These are phyloP conservation scores for Panorpa germanica DNA, from an alignment of 2,888 invertebrate genomes.

Conservation along the genomic window DNA sequence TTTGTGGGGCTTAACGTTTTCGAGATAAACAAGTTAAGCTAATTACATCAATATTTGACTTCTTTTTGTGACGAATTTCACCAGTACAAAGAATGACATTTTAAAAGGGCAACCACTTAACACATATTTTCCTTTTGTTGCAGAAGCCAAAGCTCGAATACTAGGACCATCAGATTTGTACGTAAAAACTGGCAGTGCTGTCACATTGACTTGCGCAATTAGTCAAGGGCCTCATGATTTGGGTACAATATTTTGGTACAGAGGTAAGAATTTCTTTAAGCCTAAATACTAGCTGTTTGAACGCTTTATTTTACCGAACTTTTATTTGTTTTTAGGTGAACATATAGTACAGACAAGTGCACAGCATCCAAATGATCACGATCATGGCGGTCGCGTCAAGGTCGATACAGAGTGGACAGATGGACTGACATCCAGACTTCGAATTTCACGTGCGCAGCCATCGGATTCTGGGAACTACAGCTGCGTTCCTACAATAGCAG, in stretches of 20 bases:
- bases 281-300: too few relatives aligned
- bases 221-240: slow-evolving; percentile 51
- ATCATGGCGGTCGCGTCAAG: too few relatives aligned
- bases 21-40: too few relatives aligned
- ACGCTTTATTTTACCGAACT: slow-evolving; percentile 1
- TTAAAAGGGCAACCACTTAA: too few relatives aligned
- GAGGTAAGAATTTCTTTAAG: slow-evolving; percentile 23
- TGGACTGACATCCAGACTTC: slow-evolving; percentile 56
- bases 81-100: too few relatives aligned
- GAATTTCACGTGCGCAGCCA: slow-evolving; percentile 51
- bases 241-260: slow-evolving; percentile 52
- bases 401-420: slow-evolving; percentile 56
- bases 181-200: slow-evolving; percentile 53
- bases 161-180: slow-evolving; percentile 45
- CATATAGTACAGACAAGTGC: slow-evolving; percentile 10
- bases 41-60: too few relatives aligned
- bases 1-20: too few relatives aligned
- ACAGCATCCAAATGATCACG: slow-evolving; percentile 12
- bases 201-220: slow-evolving; percentile 49
- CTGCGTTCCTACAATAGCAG: slow-evolving; percentile 72
- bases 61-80: too few relatives aligned
- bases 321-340: slow-evolving; percentile 8
- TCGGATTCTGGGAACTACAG: slow-evolving; percentile 78
- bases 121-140: too few relatives aligned
- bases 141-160: slow-evolving; percentile 49